Evolutionary conservation across 1,140 invertebrate genomes (phyloP), one percentile per base, ranked within the genome.

Genomic region (Agrilus planipennis): DNA sequence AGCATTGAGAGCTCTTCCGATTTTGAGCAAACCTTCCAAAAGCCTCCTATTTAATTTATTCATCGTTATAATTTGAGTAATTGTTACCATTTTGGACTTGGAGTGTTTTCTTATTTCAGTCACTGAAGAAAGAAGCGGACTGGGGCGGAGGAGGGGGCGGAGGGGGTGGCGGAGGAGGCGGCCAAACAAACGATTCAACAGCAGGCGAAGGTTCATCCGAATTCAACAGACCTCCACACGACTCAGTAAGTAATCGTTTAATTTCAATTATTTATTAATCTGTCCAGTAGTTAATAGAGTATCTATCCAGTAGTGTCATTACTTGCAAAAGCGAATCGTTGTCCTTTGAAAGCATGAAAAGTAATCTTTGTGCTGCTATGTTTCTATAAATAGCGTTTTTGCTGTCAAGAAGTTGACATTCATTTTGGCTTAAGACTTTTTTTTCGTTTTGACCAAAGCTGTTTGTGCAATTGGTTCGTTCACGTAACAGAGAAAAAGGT

Each of bases 381-480:
- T 28, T 11, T 38, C 7, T n/a, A 28, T 16, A 15, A 28, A 36
- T 12, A 23, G 4, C 14, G 18, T 35, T 34, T 42, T 70, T 71
- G 77, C 78, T 81, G 76, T 83, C 79, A 82, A 84, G 81, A 84
- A 84, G 81, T 84, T 85, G 82, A 84, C 81, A 80, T 82, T 81
- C 80, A 79, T 84, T 83, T 82, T 72, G 53, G 77, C 79, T 75
- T 80, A 80, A 76, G 73, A 77, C 80, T 73, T 62, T 66, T 70
- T 58, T 65, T 60, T 69, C 68, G 59, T 58, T 53, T 56, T 14
- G 40, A 32, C 19, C 44, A 31, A 36, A 23, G 31, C 29, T 23
- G 31, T 42, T 35, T 32, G 39, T 41, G 31, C 29, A 22, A 27
- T 15, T 36, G n/a, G n/a, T n/a, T n/a, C n/a, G n/a, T n/a, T n/a